Base-by-base conservation (phyloP, 2,113 vertebrate genomes). In the Neolamprologus kungweensis region DNA sequence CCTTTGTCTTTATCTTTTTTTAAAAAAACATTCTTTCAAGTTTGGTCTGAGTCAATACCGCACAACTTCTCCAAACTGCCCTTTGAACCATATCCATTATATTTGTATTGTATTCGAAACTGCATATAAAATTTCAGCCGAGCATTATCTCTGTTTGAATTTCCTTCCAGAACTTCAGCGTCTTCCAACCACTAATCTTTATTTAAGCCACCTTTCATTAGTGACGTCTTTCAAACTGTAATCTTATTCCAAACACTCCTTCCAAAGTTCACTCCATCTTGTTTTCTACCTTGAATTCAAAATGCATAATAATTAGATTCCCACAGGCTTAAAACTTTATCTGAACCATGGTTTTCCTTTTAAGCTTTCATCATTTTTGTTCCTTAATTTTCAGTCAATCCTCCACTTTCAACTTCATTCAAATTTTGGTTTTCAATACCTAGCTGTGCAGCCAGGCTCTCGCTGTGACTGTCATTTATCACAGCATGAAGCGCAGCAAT, bases 401-500 rank as follows among this genome's bases (percentile, higher is more conserved):
- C 11, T 54, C 35, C 9, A 14, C 47, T 51, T 78, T 80, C 23
- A 31, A 14, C 17, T 54, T 35, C n/a, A 54, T 85, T 60, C 42
- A 65, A n/a, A 68, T 81, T 23, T 82, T 19, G 12, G 16, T 85
- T 84, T 87, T 51, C 37, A 16, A 16, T 71, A 6, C n/a, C 21
- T 47, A 7, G 23, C 87, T 33, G 35, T 84, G 81, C 65, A 79
- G 45, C 54, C 19, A 5, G 57, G 82, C 47, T 87, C 60, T 23
- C 3, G 68, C 65, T 73, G 89, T n/a, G 58, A 33, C 71, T 85
- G 85, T 55, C 85, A 68, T 88, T 88, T 65, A 83, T 92, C 84
- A 55, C 84, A 58, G 80, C 13, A n/a, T 78, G 81, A 86, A 63
- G 40, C 53, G 1, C 83, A 58, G 86, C 55, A 57, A 81, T 42